phyloP scores from a whole-genome alignment of 2,113 vertebrate species.

The Regulus satrapa region DNA sequence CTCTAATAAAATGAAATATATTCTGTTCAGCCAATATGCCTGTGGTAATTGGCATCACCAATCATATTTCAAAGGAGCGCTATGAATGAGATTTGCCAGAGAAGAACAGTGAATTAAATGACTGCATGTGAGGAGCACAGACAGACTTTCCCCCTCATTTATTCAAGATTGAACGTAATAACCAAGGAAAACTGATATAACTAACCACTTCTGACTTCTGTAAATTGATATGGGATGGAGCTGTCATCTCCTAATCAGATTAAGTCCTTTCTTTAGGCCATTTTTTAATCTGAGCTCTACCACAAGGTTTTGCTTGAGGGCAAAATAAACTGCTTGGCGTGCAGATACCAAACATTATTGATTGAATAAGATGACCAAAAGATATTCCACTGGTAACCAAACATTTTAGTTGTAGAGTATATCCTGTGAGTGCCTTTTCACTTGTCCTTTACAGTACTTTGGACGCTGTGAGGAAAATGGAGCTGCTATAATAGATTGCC shows the following conservation, averaged over 20 bases:
- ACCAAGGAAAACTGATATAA: slow-evolving; percentile 41
- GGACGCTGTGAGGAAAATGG: neutral
- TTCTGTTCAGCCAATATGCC: neutral
- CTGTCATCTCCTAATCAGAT: slow-evolving; percentile 55
- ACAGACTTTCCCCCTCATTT: slow-evolving; percentile 35
- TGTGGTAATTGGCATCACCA: slow-evolving; percentile 22
- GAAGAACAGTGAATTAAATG: slow-evolving; percentile 41
- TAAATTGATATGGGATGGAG: slow-evolving; percentile 49
- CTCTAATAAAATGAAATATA: slow-evolving; percentile 5
- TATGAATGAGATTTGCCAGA: neutral
- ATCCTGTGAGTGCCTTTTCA: neutral
- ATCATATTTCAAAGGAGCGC: slow-evolving; percentile 4
- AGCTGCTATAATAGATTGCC: neutral
- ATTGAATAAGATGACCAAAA: neutral
- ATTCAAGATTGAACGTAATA: slow-evolving; percentile 43
- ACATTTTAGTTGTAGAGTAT: neutral
- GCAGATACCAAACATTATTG: neutral
- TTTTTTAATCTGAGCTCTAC: slow-evolving; percentile 41
- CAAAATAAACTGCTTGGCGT: neutral
- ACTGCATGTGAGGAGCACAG: slow-evolving; percentile 12
- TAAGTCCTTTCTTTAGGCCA: slow-evolving; percentile 34
- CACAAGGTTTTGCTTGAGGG: neutral
- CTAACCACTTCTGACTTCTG: slow-evolving; percentile 45
- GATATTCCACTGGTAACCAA: neutral
- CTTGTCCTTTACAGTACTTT: neutral